Conservation (phyloP, 37 sponge, comb jelly and placozoan species). For the Crambe crambe region DNA sequence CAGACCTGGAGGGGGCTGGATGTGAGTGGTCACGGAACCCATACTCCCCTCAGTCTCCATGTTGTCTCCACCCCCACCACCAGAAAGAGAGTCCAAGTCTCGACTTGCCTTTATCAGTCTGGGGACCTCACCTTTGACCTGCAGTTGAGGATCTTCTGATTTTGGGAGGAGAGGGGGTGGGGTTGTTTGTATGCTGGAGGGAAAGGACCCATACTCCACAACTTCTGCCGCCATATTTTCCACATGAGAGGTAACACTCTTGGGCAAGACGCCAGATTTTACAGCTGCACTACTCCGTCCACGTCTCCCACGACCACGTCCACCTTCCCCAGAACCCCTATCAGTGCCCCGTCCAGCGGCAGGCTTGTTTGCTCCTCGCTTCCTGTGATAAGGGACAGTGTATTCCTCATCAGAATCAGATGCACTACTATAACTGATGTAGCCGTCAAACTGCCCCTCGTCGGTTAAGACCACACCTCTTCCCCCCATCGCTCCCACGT, state of each 20-base stretch:
- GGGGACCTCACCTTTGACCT: background rate
- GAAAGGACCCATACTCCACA: background rate
- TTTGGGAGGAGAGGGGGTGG: background rate
- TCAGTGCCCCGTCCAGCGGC: background rate
- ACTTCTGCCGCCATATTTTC: background rate
- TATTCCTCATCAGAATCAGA: conserved; percentile 45
- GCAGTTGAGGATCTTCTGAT: background rate
- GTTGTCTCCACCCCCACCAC: background rate
- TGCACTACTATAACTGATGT: conserved; percentile 18
- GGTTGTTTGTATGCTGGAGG: background rate
- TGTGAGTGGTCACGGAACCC: background rate
- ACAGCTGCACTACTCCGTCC: background rate
- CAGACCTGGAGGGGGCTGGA: conserved; percentile 26
- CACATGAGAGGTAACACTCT: background rate
- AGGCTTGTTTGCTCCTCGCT: background rate
- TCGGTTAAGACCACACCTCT: background rate
- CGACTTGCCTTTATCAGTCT: background rate
- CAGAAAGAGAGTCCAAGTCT: background rate
- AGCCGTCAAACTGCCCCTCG: conserved; percentile 8
- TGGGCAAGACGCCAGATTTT: background rate
- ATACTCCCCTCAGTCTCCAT: background rate
- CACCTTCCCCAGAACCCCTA: background rate
- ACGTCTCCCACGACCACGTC: background rate
- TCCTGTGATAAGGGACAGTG: conserved; percentile 17
- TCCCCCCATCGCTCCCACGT: background rate